Evolutionary conservation across 2,797 vertebrate species (phyloP).

Genomic region (Sebastes miniatus): DNA sequence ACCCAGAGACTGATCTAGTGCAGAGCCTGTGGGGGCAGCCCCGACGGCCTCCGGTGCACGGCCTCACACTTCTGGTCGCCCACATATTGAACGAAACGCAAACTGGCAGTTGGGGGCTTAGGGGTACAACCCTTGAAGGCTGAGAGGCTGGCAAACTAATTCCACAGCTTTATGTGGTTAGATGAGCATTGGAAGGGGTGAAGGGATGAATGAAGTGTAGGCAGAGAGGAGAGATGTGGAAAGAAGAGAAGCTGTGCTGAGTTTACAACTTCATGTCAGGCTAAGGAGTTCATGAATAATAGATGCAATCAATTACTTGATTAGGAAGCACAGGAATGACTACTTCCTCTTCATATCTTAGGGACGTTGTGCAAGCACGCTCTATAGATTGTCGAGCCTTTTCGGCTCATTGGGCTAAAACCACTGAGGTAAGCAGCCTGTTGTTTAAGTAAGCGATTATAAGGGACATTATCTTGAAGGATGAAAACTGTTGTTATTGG

Average conservation of each 20-base stretch:
- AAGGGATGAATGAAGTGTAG: slow-evolving; percentile 69
- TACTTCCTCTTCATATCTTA: slow-evolving; percentile 74
- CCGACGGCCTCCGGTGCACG: slow-evolving; percentile 35
- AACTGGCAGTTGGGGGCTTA: slow-evolving; percentile 76
- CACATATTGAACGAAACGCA: slow-evolving; percentile 72
- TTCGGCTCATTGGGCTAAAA: slow-evolving; percentile 70
- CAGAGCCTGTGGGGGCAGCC: slow-evolving; percentile 56
- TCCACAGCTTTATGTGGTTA: slow-evolving; percentile 75
- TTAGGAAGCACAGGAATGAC: slow-evolving; percentile 76
- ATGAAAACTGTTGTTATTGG: slow-evolving; percentile 29
- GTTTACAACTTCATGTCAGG: slow-evolving; percentile 78
- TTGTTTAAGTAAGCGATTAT: slow-evolving; percentile 39
- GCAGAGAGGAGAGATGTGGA: slow-evolving; percentile 60
- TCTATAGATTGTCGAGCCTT: slow-evolving; percentile 68
- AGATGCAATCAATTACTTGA: slow-evolving; percentile 81
- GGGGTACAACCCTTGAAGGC: slow-evolving; percentile 71
- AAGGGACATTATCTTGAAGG: slow-evolving; percentile 14
- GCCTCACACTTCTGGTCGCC: slow-evolving; percentile 70
- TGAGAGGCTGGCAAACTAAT: slow-evolving; percentile 74
- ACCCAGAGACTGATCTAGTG: slow-evolving; percentile 68
- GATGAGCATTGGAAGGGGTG: slow-evolving; percentile 62
- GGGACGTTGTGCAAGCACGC: slow-evolving; percentile 67
- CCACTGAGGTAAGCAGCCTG: slow-evolving; percentile 59
- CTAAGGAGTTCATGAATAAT: slow-evolving; percentile 80
- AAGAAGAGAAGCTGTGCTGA: slow-evolving; percentile 71